Evolutionary conservation across 2,113 vertebrate species (phyloP).

Genomic region (Sclerurus mexicanus): DNA sequence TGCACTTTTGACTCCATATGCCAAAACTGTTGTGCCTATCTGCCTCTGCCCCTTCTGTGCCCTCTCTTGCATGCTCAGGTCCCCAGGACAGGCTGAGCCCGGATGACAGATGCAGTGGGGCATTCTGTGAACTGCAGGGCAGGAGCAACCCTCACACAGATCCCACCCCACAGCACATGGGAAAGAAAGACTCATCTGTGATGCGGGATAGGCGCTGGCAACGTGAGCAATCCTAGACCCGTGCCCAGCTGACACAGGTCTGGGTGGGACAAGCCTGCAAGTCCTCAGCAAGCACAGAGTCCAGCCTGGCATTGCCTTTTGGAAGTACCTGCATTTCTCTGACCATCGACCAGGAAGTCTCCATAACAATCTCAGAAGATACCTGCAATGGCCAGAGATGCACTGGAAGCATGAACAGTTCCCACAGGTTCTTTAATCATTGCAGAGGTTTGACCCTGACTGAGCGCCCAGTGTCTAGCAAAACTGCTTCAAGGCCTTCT

Average conservation of each 20-base stretch:
- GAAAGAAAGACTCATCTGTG: accelerated
- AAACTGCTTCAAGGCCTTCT: too few species aligned
- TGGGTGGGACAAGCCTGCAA: not conserved
- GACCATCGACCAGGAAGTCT: accelerated
- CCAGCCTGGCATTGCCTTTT: not conserved
- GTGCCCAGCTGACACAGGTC: not conserved
- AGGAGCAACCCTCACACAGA: not conserved
- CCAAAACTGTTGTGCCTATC: not conserved
- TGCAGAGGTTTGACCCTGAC: too few species aligned
- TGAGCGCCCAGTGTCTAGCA: too few species aligned
- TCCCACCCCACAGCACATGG: accelerated
- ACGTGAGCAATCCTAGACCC: accelerated
- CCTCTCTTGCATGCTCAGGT: not conserved
- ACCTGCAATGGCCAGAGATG: not conserved
- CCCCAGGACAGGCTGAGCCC: not conserved
- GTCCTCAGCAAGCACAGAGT: not conserved
- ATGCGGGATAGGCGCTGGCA: accelerated
- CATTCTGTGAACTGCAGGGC: not conserved
- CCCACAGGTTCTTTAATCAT: not conserved
- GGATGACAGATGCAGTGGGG: not conserved
- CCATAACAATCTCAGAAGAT: not conserved
- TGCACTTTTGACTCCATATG: not conserved
- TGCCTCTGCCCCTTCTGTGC: not conserved
- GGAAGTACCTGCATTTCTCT: not conserved
- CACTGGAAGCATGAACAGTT: not conserved